phyloP scores from a whole-genome alignment of 2,888 invertebrate genomes.

The Apotomis turbidana region DNA sequence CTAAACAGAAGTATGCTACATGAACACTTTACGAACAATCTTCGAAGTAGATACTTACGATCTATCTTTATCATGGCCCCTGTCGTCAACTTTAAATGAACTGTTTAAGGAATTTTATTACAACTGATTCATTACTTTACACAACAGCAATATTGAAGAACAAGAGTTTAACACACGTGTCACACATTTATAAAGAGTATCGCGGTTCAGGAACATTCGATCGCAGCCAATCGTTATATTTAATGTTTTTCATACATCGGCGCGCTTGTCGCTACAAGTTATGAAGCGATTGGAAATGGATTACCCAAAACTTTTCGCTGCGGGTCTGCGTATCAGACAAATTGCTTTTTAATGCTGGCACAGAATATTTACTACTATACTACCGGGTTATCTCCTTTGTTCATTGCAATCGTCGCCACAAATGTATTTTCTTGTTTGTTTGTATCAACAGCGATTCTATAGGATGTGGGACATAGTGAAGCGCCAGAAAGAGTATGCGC shows the following conservation, averaged over 20 bases:
- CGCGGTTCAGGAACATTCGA: slow-evolving; percentile 21
- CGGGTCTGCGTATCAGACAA: slow-evolving; percentile 29
- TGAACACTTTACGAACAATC: too few species aligned
- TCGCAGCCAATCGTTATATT: slow-evolving; percentile 38
- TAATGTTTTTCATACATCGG: slow-evolving; percentile 41
- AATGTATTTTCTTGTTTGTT: too few species aligned
- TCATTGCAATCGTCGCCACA: too few species aligned
- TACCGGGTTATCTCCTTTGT: too few species aligned
- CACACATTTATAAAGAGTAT: slow-evolving; percentile 11
- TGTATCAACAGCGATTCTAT: too few species aligned
- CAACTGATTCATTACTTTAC: slow-evolving; percentile 4
- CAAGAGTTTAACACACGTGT: neutral
- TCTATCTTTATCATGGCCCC: neutral
- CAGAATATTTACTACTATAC: neutral
- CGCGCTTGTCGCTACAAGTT: slow-evolving; percentile 37
- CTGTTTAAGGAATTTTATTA: slow-evolving; percentile 3
- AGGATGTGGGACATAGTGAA: too few species aligned
- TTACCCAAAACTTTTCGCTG: slow-evolving; percentile 38
- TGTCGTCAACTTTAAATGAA: slow-evolving; percentile 14
- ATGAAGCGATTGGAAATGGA: slow-evolving; percentile 33
- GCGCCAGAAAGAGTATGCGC: too few species aligned
- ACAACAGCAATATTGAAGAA: neutral
- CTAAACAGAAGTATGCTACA: too few species aligned
- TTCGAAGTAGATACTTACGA: too few species aligned
- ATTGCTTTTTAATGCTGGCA: slow-evolving; percentile 26